These are phyloP conservation scores for Herpailurus yagouaroundi DNA, from an alignment of 2,113 vertebrate species.

Conservation along the genomic window DNA sequence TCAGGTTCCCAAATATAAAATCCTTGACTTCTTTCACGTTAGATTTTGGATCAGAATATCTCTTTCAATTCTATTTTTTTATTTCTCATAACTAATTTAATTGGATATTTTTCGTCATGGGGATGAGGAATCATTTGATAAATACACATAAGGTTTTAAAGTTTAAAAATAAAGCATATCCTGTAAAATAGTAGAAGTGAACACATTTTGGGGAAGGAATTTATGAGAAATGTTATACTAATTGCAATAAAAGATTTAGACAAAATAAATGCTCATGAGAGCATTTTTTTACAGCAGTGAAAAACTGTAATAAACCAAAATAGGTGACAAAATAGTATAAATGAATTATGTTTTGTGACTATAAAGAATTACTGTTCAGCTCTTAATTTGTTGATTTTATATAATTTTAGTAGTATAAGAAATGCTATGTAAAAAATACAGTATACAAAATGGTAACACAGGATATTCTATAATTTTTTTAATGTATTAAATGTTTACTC, in stretches of 20 bases:
- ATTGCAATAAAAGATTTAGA: constrained; percentile 14
- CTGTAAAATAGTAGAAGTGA: background rate
- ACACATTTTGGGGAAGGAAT: background rate
- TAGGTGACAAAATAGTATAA: background rate
- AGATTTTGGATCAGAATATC: background rate
- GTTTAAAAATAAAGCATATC: background rate
- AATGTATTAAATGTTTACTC: no score
- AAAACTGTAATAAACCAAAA: background rate
- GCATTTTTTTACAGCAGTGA: background rate
- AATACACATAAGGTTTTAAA: background rate
- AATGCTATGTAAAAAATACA: background rate
- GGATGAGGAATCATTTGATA: background rate
- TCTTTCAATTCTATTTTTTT: background rate
- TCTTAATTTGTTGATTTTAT: background rate
- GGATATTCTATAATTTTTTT: background rate
- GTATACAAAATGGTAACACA: background rate
- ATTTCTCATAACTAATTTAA: background rate
- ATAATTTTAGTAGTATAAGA: background rate
- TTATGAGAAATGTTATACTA: background rate
- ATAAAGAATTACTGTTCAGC: background rate
- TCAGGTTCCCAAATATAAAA: background rate
- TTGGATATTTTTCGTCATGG: background rate
- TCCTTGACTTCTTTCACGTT: background rate
- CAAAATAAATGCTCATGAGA: background rate
- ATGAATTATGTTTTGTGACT: background rate